phyloP scores from a whole-genome alignment of 2,797 vertebrate genomes.

The Hydrophis major region DNA sequence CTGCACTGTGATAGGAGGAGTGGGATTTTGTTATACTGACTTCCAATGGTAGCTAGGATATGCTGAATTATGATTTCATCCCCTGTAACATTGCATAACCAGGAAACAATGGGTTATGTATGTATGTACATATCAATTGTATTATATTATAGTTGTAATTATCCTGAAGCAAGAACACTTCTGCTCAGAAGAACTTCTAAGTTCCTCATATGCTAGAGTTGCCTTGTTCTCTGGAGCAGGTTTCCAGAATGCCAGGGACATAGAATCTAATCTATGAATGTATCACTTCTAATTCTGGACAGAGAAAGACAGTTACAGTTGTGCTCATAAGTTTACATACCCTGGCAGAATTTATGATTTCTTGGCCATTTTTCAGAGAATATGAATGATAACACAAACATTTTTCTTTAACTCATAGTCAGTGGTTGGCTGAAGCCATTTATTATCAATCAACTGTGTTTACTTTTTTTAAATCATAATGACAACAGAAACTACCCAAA shows the following conservation, averaged over 20 bases:
- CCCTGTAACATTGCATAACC: background rate
- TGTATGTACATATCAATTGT: background rate
- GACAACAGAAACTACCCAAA: too few species aligned
- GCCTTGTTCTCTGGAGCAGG: background rate
- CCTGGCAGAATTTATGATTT: too few species aligned
- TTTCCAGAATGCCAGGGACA: background rate
- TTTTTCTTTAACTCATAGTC: too few species aligned
- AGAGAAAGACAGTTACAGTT: background rate
- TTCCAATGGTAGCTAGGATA: background rate
- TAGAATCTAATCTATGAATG: background rate
- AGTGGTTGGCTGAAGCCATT: too few species aligned
- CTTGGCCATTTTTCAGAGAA: too few species aligned
- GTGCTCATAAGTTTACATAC: too few species aligned
- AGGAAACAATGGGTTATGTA: background rate
- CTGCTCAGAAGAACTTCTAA: background rate
- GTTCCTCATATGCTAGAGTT: background rate
- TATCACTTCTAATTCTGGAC: background rate
- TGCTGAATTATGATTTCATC: background rate
- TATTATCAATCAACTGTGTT: too few species aligned
- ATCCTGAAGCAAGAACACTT: background rate
- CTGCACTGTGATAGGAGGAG: slow-evolving; percentile 78
- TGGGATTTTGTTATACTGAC: slow-evolving; percentile 56
- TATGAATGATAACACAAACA: too few species aligned
- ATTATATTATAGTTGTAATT: background rate
- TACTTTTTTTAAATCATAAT: too few species aligned